Conservation (phyloP, 2,113 vertebrate genomes). For the Rhizomys pruinosus region DNA sequence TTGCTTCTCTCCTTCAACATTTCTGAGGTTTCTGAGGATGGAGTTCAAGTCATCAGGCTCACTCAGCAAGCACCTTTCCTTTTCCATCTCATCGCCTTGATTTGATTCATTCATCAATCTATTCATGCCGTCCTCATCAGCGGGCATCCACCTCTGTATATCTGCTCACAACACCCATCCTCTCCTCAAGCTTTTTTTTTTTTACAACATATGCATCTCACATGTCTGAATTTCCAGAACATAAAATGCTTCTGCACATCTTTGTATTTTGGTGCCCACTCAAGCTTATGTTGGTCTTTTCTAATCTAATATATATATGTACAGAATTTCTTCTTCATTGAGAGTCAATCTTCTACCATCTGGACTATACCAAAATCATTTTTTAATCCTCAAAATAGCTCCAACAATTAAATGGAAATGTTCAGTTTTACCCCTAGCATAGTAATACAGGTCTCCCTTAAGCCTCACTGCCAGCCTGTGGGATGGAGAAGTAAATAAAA, state of each 20-base stretch:
- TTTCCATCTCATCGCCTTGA: not conserved
- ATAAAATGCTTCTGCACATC: not conserved
- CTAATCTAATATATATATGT: not conserved
- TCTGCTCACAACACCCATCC: not conserved
- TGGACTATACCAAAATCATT: not conserved
- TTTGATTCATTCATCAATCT: not conserved
- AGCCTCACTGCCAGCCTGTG: not conserved
- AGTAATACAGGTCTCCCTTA: not conserved
- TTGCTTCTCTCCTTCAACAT: not conserved
- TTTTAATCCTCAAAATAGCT: constrained; percentile 19
- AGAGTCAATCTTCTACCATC: not conserved
- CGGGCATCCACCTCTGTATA: too few species aligned
- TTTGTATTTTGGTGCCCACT: not conserved
- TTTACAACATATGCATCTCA: not conserved
- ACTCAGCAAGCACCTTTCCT: too few species aligned
- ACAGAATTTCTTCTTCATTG: not conserved
- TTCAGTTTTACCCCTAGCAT: not conserved
- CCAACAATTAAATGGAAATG: not conserved
- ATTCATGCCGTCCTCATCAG: not conserved
- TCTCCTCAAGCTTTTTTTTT: not conserved
- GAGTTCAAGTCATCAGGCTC: not conserved
- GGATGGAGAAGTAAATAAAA: not conserved
- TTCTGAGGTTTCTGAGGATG: not conserved
- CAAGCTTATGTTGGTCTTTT: not conserved
- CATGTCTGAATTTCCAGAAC: not conserved